Evolutionary conservation across 2,888 invertebrate species (phyloP), one percentile per base, ranked within the genome.

Genomic region (Gryllus longicercus): DNA sequence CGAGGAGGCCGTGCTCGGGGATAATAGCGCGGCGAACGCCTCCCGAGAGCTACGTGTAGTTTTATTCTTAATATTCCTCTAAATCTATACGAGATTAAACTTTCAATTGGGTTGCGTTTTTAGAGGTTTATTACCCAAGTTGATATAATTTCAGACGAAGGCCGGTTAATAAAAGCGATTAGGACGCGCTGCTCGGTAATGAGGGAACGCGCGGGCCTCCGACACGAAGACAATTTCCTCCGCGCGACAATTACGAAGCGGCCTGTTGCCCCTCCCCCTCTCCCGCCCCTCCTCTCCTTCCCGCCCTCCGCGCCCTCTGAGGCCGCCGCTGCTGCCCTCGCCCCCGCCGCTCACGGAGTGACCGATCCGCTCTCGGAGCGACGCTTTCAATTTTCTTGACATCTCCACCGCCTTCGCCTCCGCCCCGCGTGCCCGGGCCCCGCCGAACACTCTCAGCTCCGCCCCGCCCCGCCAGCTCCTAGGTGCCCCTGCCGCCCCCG

Each of bases 101-200:
- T 63, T 63, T 63, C 16, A 63, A 63, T 63, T 63, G 63, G 63
- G 63, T 63, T 63, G 63, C 63, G 63, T 63, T 63, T 63, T 63
- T 63, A 63, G 63, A 63, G 63, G 16, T 63, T 63, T 63, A 63
- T 63, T 63, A 63, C 63, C 63, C 63, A 63, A 63, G 63, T 63
- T 63, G 63, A 63, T 63, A 63, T 63, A 63, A 63, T 63, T 63
- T n/a, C n/a, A 16, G n/a, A n/a, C 63, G 63, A 63, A 63, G 16
- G 63, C 63, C 63, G 63, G 63, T 63, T 63, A 63, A 63, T 63
- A 63, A 63, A 63, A 63, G 63, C 63, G 63, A 63, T 63, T 63
- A 63, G 63, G 63, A 14, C 63, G 63, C 63, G 63, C 16, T 38
- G 14, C 63, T 18, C 16, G 63, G n/a, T 63, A 63, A 63, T 63